phyloP scores from a whole-genome alignment of 2,113 vertebrate genomes.

The Lophius piscatorius region DNA sequence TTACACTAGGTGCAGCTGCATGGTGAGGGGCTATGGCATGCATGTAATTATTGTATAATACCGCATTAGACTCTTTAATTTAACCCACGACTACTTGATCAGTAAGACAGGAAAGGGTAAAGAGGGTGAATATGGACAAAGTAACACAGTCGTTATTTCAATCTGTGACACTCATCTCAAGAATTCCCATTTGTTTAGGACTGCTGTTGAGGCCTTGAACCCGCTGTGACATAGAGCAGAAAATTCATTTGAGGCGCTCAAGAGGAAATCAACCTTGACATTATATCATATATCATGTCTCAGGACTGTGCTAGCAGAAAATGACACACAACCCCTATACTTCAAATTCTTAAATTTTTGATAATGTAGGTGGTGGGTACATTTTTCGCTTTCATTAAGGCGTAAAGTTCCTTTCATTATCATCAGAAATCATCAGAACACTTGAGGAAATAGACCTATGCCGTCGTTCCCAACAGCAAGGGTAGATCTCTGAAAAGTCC shows the following conservation, averaged over 20 bases:
- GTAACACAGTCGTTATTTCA: slow-evolving; percentile 71
- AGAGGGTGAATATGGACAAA: slow-evolving; percentile 62
- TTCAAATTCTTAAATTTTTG: slow-evolving; percentile 58
- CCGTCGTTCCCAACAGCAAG: too few relatives aligned
- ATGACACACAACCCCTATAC: slow-evolving; percentile 48
- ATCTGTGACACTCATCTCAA: slow-evolving; percentile 61
- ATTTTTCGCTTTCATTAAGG: too few relatives aligned
- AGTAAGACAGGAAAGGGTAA: slow-evolving; percentile 57
- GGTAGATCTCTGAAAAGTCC: too few relatives aligned
- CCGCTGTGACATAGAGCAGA: slow-evolving; percentile 71
- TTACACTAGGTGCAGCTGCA: slow-evolving; percentile 31
- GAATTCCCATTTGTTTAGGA: slow-evolving; percentile 64
- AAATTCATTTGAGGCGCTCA: slow-evolving; percentile 78
- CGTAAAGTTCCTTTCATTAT: too few relatives aligned
- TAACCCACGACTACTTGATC: slow-evolving; percentile 63
- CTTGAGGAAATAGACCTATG: too few relatives aligned
- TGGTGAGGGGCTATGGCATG: slow-evolving; percentile 17
- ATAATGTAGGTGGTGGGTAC: too few relatives aligned
- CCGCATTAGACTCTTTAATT: slow-evolving; percentile 64
- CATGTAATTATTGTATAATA: slow-evolving; percentile 71
- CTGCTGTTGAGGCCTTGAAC: slow-evolving; percentile 62
- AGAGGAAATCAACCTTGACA: slow-evolving; percentile 67
- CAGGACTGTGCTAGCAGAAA: slow-evolving; percentile 52
- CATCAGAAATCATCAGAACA: too few relatives aligned
- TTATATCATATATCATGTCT: slow-evolving; percentile 66